A percentile compares a stretch with the other conserved stretches of the same genome.
phyloP scores from a whole-genome alignment of 2,113 vertebrate species.

The Varanus komodoensis region DNA sequence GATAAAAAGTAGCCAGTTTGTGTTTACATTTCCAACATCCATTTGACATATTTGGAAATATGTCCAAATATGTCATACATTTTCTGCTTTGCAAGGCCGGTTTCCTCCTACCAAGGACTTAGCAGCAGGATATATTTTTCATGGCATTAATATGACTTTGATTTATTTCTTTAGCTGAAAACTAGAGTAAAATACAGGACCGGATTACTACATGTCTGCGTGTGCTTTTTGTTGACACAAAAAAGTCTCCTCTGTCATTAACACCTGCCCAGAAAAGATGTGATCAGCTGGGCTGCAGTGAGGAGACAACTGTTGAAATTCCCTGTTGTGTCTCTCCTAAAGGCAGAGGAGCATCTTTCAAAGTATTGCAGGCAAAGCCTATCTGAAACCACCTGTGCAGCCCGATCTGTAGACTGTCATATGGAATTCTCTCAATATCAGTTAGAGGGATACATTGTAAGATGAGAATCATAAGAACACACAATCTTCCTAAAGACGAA shows the following conservation, averaged over 20 bases:
- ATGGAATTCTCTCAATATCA: neutral
- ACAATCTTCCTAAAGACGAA: too few species aligned
- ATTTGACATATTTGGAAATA: too few species aligned
- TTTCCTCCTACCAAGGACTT: neutral
- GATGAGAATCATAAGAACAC: neutral
- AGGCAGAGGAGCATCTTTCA: neutral
- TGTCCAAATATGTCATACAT: neutral
- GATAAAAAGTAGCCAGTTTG: too few species aligned
- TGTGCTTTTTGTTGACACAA: neutral
- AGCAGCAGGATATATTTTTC: neutral
- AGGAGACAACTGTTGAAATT: neutral
- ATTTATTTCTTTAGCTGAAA: accelerated
- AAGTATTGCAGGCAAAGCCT: neutral
- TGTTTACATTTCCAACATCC: too few species aligned
- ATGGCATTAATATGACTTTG: accelerated
- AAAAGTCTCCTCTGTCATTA: neutral
- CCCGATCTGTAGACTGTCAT: neutral
- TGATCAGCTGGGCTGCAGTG: neutral
- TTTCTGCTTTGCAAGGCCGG: neutral
- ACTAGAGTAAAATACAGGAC: neutral
- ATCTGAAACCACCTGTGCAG: neutral
- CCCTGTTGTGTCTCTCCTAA: neutral
- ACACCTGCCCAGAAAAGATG: neutral
- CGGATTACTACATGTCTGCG: neutral
- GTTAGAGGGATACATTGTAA: neutral